Percentiles rank a stretch among this genome's conserved stretches.
These are phyloP conservation scores for Palythoa grandis DNA, from an alignment of 92 coral and sea anemone species.

Conservation along the genomic window DNA sequence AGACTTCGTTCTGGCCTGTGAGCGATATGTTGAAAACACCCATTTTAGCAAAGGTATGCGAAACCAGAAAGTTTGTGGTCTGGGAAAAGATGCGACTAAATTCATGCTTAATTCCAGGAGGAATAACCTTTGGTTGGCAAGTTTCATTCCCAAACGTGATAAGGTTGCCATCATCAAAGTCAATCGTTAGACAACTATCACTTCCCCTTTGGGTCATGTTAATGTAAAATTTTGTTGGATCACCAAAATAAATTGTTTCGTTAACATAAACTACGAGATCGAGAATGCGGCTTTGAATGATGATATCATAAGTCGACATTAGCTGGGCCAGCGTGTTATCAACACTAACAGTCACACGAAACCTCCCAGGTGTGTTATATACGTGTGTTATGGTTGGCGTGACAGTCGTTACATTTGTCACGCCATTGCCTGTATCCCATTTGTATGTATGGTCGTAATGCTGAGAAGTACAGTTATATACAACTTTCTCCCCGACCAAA, in stretches of 20 bases:
- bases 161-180: slow-evolving; percentile 60
- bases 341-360: slow-evolving; percentile 57
- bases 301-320: slow-evolving; percentile 48
- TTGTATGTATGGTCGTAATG: slow-evolving; percentile 67
- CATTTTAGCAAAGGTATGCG: slow-evolving; percentile 62
- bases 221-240: slow-evolving; percentile 70
- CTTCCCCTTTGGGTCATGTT: slow-evolving; percentile 65
- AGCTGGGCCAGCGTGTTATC: slow-evolving; percentile 60
- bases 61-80: slow-evolving; percentile 46
- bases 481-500: slow-evolving; percentile 46
- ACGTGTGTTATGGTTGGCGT: slow-evolving; percentile 53
- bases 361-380: slow-evolving; percentile 56
- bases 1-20: slow-evolving; percentile 72
- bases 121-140: slow-evolving; percentile 54
- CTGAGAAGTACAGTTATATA: slow-evolving; percentile 67
- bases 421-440: slow-evolving; percentile 81
- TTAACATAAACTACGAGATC: slow-evolving; percentile 49
- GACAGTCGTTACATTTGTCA: slow-evolving; percentile 42
- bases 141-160: slow-evolving; percentile 61
- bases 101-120: slow-evolving; percentile 44
- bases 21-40: slow-evolving; percentile 65
- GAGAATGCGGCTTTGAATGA: slow-evolving; percentile 62
- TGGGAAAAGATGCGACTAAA: slow-evolving; percentile 46
- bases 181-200: slow-evolving; percentile 66
- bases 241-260: slow-evolving; percentile 66